Conservation (phyloP, 2,888 invertebrate genomes). For the Cactoblastis cactorum region DNA sequence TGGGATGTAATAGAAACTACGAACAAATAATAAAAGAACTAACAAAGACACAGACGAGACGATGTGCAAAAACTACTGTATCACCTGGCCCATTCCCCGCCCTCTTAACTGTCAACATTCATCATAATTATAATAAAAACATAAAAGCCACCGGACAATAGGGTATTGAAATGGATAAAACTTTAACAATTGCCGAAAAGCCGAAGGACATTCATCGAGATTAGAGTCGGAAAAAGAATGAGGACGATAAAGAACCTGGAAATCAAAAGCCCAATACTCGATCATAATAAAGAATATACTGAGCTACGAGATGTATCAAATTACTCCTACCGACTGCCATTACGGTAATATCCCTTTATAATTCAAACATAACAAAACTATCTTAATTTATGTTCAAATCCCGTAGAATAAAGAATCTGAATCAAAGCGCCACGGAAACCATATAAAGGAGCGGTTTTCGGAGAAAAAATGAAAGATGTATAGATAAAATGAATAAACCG, state of each 20-base stretch:
- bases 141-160: slow-evolving; percentile 34
- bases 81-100: slow-evolving; percentile 39
- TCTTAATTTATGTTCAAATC: slow-evolving; percentile 68
- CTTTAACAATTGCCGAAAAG: slow-evolving; percentile 28
- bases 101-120: slow-evolving; percentile 47
- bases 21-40: background rate
- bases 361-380: slow-evolving; percentile 74
- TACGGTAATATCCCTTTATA: slow-evolving; percentile 74
- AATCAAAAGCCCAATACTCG: slow-evolving; percentile 42
- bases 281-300: slow-evolving; percentile 60
- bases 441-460: slow-evolving; percentile 58
- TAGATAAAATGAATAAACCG: slow-evolving; percentile 62
- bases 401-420: slow-evolving; percentile 73
- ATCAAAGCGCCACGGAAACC: slow-evolving; percentile 71
- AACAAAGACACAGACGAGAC: slow-evolving; percentile 8
- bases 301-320: slow-evolving; percentile 61
- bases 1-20: slow-evolving; percentile 3
- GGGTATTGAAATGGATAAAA: slow-evolving; percentile 26
- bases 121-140: slow-evolving; percentile 51
- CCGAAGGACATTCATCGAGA: slow-evolving; percentile 24
- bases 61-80: slow-evolving; percentile 34
- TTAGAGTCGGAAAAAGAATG: slow-evolving; percentile 18
- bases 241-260: slow-evolving; percentile 23
- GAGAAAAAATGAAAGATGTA: slow-evolving; percentile 58
- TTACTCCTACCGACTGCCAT: slow-evolving; percentile 77